Evolutionary conservation across 1,140 invertebrate genomes (phyloP).

Genomic region (Bombus superbus): DNA sequence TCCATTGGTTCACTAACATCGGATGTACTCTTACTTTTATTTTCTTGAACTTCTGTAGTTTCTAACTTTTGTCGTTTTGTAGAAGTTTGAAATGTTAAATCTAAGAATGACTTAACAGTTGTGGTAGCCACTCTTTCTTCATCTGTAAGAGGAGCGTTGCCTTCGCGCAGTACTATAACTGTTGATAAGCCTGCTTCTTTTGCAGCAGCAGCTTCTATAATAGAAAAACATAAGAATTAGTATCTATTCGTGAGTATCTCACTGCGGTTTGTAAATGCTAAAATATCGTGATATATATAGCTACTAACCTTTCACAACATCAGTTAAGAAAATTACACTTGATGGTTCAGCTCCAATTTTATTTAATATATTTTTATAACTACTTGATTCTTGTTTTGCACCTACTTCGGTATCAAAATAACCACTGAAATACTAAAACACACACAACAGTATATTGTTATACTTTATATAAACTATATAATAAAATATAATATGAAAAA

Average conservation of each 20-base stretch:
- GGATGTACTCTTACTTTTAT: slow-evolving; percentile 54
- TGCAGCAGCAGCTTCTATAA: slow-evolving; percentile 92
- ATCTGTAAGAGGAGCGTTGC: slow-evolving; percentile 87
- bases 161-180: slow-evolving; percentile 89
- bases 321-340: slow-evolving; percentile 93
- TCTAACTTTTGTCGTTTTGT: slow-evolving; percentile 79
- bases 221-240: slow-evolving; percentile 19
- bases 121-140: slow-evolving; percentile 85
- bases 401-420: slow-evolving; percentile 95
- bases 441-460: slow-evolving; percentile 44
- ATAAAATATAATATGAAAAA: background rate
- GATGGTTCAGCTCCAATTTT: slow-evolving; percentile 85
- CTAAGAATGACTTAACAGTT: slow-evolving; percentile 84
- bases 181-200: slow-evolving; percentile 87
- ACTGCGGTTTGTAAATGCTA: background rate
- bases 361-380: slow-evolving; percentile 90
- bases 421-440: slow-evolving; percentile 87
- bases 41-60: slow-evolving; percentile 53
- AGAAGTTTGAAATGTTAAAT: slow-evolving; percentile 78
- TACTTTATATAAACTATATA: background rate
- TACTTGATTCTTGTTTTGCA: slow-evolving; percentile 88
- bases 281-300: background rate
- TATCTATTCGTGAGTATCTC: background rate
- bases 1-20: slow-evolving; percentile 72
- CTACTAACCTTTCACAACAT: slow-evolving; percentile 88